These are phyloP conservation scores for Tridacna gigas DNA, from an alignment of 2,888 invertebrate species.

Conservation along the genomic window DNA sequence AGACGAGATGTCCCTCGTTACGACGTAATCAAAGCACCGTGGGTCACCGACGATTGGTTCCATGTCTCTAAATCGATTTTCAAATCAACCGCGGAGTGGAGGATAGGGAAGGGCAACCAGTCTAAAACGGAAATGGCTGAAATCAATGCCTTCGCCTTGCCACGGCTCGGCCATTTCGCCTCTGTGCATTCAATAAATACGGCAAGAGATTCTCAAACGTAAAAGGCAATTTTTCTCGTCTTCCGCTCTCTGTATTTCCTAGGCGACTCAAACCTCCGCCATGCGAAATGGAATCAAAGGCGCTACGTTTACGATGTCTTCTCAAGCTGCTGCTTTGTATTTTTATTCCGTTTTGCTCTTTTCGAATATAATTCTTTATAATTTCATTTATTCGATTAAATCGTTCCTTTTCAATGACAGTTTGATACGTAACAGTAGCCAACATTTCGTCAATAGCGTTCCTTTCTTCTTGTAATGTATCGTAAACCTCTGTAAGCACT, in stretches of 20 bases:
- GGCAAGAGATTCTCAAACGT: conserved; percentile 50
- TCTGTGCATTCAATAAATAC: conserved; percentile 34
- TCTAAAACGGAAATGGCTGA: no score
- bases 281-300: conserved; percentile 46
- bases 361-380: background rate
- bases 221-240: conserved; percentile 31
- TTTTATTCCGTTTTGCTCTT: background rate
- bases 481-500: background rate
- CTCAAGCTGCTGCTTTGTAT: background rate
- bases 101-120: no score
- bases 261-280: conserved; percentile 26
- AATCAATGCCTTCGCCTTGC: background rate
- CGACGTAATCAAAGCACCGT: no score
- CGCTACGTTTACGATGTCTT: conserved; percentile 29
- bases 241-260: conserved; percentile 4
- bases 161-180: conserved; percentile 26
- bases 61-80: no score
- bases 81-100: no score
- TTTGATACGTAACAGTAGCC: background rate
- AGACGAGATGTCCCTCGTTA: no score
- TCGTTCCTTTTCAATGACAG: background rate
- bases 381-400: background rate
- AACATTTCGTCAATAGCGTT: background rate
- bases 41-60: no score
- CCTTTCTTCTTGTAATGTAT: background rate